These are phyloP conservation scores for Cotesia typhae DNA, from an alignment of 1,140 invertebrate species.

Conservation along the genomic window DNA sequence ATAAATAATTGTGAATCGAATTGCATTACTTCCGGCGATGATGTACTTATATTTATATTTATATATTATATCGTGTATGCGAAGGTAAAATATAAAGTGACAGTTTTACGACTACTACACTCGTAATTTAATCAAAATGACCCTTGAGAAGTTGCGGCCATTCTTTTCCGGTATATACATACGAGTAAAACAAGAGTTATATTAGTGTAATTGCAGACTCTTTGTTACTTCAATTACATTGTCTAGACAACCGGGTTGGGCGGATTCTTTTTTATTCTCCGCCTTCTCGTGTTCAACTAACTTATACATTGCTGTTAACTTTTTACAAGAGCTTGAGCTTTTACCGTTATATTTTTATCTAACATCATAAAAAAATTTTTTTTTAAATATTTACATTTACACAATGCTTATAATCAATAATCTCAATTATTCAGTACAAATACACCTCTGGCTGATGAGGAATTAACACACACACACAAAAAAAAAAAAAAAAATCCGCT, in stretches of 20 bases:
- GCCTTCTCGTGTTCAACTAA: slow-evolving; percentile 17
- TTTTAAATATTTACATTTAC: too few species aligned
- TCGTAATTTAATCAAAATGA: slow-evolving; percentile 53
- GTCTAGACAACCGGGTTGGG: slow-evolving; percentile 46
- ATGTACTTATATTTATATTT: slow-evolving; percentile 11
- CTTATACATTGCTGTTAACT: too few species aligned
- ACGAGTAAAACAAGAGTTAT: slow-evolving; percentile 25
- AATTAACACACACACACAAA: not conserved
- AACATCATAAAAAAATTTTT: too few species aligned
- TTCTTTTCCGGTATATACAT: slow-evolving; percentile 29
- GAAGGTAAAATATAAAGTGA: slow-evolving; percentile 20
- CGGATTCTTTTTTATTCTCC: slow-evolving; percentile 15
- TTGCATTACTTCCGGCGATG: not conserved
- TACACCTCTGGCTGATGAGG: not conserved
- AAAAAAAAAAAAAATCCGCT: slow-evolving; percentile 16
- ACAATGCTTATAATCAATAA: too few species aligned
- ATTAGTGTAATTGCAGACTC: slow-evolving; percentile 52
- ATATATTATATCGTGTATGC: not conserved
- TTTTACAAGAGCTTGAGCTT: not conserved
- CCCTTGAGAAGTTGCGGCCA: slow-evolving; percentile 38
- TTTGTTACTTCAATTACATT: slow-evolving; percentile 61
- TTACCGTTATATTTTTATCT: not conserved
- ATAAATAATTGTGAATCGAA: not conserved
- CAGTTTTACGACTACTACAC: slow-evolving; percentile 42
- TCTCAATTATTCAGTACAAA: too few species aligned